Evolutionary conservation across 2,113 vertebrate genomes (phyloP), one percentile per base, ranked within the genome.

Genomic region (Eulacestoma nigropectus): DNA sequence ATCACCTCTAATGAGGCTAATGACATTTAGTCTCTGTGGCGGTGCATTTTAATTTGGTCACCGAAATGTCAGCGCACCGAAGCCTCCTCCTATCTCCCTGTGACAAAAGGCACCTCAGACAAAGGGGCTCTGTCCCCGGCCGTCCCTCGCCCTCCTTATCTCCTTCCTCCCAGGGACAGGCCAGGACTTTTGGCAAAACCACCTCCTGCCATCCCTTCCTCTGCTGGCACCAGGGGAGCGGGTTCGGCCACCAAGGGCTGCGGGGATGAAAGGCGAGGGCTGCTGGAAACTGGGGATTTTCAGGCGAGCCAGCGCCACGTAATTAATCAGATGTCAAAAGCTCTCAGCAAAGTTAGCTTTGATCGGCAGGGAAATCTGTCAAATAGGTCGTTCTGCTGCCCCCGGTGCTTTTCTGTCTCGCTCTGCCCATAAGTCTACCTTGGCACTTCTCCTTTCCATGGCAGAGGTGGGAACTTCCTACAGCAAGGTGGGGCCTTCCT

Each of bases 1-100:
- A 96, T 97, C 95, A 16, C 96, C 93, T 92, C 95, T 98, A 98
- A 98, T 98, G 97, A 98, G 97, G 95, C 97, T 98, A 97, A 98
- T 98, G 97, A 97, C 98, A 98, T 98, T 98, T 98, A 96, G 97
- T 97, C 96, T 97, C 94, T 52, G 47, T 85, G 93, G 97, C 25
- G 89, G 94, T 3, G 72, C 96, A 96, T 98, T 98, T 98, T 98
- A 98, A 98, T 98, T 97, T 97, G 97, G 97, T 89, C 93, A 92
- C 50, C 3, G 90, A 98, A 98, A 98, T 98, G 97, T 98, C 98
- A 98, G 89, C 16, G 10, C 9, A 13, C 93, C 89, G 94, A 90
- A 67, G 94, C 93, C 90, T 77, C 87, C 95, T 96, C 92, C 97
- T 98, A 97, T 98, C 97, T 96, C 13, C 22, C 89, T 4, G n/a